Evolutionary conservation across 2,797 vertebrate species (phyloP), one percentile per base, ranked within the genome.

Genomic region (Pangasius macronema): DNA sequence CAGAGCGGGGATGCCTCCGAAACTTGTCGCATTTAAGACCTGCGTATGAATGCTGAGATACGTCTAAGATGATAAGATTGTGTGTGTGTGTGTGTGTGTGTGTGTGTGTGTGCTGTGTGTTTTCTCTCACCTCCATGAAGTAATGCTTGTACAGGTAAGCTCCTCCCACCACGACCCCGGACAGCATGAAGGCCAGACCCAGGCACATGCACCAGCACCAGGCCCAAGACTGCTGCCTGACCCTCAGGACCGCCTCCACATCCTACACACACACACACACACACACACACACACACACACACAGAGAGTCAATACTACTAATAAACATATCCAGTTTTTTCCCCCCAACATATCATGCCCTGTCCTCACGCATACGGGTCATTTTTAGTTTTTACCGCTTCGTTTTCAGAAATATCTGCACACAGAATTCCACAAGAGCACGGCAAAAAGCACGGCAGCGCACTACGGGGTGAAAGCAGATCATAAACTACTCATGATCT

Each of bases 151-250:
- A 98, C 83, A 99, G 95, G 92, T 98, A 99, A 68, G 95, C 97
- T 91, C 97, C 98, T 1, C 97, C 98, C 0, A 99, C 96, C 91
- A 99, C 97, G 90, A 98, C 96, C 0, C 97, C 97, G 1, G 97
- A 97, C 89, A 99, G 94, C 96, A 99, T 97, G 83, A 99, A 97
- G 63, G 97, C 97, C 86, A 99, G 86, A 39, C 98, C 98, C 61
- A 99, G 96, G 89, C 97, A 99, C 97, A 99, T 97, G 93, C 97
- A 99, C 97, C 98, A 99, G 92, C 97, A 99, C 98, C 98, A 99
- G 88, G 97, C 96, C 82, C 96, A 96, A 80, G 97, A 97, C 89
- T 96, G 97, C 33, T 90, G 93, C 57, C 94, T 96, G 82, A 96
- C 89, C 3, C 94, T 94, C 61, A 97, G 89, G 0, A 94, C 95